Percentiles rank a stretch among this genome's conserved stretches.
Conservation (phyloP, 2,888 invertebrate genomes). For the Formica aserva region DNA sequence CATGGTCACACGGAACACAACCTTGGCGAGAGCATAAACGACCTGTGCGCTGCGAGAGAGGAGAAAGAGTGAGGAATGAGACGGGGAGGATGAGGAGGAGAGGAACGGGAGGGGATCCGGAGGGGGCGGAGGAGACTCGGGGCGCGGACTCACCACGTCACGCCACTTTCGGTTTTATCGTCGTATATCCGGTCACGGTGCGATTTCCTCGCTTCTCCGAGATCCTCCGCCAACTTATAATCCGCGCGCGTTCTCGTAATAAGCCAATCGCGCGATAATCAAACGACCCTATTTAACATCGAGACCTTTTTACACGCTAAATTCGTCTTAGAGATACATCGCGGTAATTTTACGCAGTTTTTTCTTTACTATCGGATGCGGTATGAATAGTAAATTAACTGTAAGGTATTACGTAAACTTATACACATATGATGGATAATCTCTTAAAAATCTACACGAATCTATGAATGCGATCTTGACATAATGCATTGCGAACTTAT, state of each 20-base stretch:
- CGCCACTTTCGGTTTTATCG: conserved; percentile 79
- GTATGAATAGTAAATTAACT: background rate
- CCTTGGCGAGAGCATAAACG: conserved; percentile 77
- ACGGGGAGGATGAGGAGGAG: conserved; percentile 28
- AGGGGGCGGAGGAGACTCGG: conserved; percentile 54
- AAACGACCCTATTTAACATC: background rate
- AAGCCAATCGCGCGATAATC: background rate
- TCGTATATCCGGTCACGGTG: conserved; percentile 71
- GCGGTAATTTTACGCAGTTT: background rate
- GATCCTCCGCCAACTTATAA: conserved; percentile 34
- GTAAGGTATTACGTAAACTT: conserved; percentile 19
- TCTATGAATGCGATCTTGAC: background rate
- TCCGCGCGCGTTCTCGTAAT: conserved; percentile 21
- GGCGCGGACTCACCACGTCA: conserved; percentile 69
- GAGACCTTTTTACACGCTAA: background rate
- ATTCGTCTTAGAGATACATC: background rate
- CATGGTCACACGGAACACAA: conserved; percentile 78
- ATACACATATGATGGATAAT: conserved; percentile 6
- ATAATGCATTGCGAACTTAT: background rate
- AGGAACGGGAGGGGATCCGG: conserved; percentile 12
- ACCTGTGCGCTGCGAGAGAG: conserved; percentile 48
- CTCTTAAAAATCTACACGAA: background rate
- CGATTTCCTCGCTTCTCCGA: conserved; percentile 67
- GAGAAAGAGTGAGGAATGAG: conserved; percentile 41
- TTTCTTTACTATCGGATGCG: background rate